These are phyloP conservation scores for Molossus molossus DNA, from an alignment of 2,797 vertebrate genomes.

Conservation along the genomic window DNA sequence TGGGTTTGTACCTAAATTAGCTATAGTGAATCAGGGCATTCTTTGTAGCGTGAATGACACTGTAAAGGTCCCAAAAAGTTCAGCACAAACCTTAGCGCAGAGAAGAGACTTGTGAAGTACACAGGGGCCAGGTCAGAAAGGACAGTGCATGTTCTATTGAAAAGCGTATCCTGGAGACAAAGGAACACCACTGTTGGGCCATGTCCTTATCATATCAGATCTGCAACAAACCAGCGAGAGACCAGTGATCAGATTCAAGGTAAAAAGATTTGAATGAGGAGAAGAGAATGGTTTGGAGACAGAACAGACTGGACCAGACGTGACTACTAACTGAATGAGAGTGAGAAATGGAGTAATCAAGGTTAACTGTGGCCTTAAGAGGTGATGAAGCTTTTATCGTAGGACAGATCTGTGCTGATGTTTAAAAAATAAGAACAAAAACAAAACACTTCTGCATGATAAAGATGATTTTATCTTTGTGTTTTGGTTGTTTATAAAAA, in stretches of 20 bases:
- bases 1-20: background rate
- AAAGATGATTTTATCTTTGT: slow-evolving; percentile 9
- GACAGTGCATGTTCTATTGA: background rate
- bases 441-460: background rate
- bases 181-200: background rate
- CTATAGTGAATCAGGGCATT: background rate
- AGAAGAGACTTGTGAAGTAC: background rate
- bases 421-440: background rate
- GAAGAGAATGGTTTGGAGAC: background rate
- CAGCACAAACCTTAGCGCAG: background rate
- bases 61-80: background rate
- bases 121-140: background rate
- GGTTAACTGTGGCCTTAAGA: background rate
- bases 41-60: background rate
- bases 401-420: background rate
- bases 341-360: background rate
- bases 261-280: background rate
- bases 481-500: background rate
- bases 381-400: background rate
- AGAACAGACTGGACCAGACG: background rate
- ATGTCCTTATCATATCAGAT: background rate
- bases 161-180: background rate
- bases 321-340: background rate
- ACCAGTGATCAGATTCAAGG: background rate
- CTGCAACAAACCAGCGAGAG: background rate